Evolutionary conservation across 2,797 vertebrate species (phyloP).

Genomic region (Nyctibius grandis): DNA sequence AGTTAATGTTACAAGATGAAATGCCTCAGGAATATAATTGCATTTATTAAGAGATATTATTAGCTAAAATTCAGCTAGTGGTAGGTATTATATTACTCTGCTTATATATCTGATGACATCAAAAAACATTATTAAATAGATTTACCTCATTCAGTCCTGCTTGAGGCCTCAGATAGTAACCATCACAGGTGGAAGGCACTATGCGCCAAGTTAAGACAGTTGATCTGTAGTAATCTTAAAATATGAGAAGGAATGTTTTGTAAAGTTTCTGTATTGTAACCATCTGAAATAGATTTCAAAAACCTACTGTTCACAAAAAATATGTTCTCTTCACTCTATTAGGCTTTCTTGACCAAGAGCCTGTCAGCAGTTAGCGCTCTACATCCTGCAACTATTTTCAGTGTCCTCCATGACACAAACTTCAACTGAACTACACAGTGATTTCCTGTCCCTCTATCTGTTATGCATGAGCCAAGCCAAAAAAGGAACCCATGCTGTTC

Average conservation of each 20-base stretch:
- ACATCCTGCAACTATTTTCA: neutral
- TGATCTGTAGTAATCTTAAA: neutral
- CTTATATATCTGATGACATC: neutral
- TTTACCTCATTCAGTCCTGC: neutral
- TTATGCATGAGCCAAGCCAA: neutral
- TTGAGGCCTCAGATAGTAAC: neutral
- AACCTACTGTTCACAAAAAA: neutral
- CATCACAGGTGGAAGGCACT: neutral
- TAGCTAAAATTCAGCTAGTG: conserved; percentile 9
- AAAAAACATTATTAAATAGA: neutral
- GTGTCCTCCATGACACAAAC: neutral
- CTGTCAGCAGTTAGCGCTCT: neutral
- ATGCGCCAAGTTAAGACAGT: neutral
- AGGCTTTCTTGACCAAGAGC: neutral
- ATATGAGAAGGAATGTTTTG: neutral
- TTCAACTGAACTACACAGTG: neutral
- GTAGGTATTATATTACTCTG: neutral
- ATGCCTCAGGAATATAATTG: neutral
- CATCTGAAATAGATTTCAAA: neutral
- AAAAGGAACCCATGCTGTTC: neutral
- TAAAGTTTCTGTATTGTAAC: neutral
- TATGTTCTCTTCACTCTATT: rapidly evolving
- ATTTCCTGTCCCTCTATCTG: neutral
- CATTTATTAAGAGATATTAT: conserved; percentile 18
- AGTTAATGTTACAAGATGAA: neutral